phyloP scores from a whole-genome alignment of 23 tunicate genomes.

The Corella eumyota region DNA sequence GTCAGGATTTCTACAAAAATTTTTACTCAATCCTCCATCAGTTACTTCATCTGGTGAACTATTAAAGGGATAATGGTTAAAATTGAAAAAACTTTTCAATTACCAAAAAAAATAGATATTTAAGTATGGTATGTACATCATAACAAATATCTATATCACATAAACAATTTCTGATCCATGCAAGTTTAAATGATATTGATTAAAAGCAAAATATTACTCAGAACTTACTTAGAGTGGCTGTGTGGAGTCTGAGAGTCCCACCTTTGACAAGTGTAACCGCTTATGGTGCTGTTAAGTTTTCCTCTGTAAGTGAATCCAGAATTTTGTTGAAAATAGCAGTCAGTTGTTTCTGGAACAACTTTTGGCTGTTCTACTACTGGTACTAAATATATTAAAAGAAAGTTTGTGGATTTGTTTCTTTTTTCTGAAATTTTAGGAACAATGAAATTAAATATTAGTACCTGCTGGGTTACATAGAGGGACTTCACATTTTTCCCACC shows the following conservation, averaged over 20 bases:
- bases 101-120: neutral
- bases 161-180: too few species aligned
- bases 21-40: too few species aligned
- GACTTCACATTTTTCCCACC: constrained; percentile 6
- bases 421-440: too few species aligned
- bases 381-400: neutral
- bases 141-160: too few species aligned
- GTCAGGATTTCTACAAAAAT: constrained; percentile 81
- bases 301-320: constrained; percentile 11
- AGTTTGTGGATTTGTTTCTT: neutral
- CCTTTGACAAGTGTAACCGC: neutral
- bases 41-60: too few species aligned
- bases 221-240: neutral
- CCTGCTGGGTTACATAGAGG: constrained; percentile 6
- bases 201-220: neutral
- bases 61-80: too few species aligned
- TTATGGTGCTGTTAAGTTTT: neutral
- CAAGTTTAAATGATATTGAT: too few species aligned
- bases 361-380: too few species aligned
- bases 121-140: neutral
- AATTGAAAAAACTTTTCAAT: too few species aligned
- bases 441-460: neutral
- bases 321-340: too few species aligned
- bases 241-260: constrained; percentile 4
- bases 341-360: neutral